phyloP scores from a whole-genome alignment of 2,113 vertebrate species.

The Dicentrarchus labrax region DNA sequence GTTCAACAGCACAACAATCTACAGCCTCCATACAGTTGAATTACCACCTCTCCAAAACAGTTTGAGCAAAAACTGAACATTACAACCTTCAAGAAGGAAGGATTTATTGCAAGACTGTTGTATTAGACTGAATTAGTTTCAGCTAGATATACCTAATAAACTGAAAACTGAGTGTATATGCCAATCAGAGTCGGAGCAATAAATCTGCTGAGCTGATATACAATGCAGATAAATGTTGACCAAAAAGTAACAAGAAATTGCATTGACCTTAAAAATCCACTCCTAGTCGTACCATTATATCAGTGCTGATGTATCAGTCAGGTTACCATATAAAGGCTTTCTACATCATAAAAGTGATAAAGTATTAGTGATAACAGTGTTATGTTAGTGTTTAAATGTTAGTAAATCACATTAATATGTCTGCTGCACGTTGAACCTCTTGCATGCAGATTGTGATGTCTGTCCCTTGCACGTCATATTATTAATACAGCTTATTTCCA shows the following conservation, averaged over 20 bases:
- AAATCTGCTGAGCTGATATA: background rate
- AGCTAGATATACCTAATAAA: no score
- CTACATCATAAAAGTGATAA: background rate
- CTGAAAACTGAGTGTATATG: no score
- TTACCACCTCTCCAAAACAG: no score
- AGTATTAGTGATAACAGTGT: background rate
- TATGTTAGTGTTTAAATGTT: background rate
- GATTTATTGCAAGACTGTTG: no score
- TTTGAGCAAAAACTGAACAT: no score
- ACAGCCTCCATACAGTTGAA: no score
- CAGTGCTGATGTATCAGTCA: background rate
- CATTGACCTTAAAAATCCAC: background rate
- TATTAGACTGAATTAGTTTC: no score
- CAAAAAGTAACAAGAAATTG: background rate
- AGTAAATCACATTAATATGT: background rate
- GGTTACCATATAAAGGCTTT: background rate
- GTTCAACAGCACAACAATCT: no score
- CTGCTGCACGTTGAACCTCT: conserved; percentile 13
- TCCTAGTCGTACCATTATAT: background rate
- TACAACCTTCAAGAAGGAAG: no score
- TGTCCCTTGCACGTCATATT: background rate
- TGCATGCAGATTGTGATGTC: conserved; percentile 15
- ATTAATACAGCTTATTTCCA: background rate
- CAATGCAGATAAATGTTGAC: background rate
- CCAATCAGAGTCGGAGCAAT: no score